phyloP scores from a whole-genome alignment of 2,113 vertebrate species.

The Pseudonaja textilis region DNA sequence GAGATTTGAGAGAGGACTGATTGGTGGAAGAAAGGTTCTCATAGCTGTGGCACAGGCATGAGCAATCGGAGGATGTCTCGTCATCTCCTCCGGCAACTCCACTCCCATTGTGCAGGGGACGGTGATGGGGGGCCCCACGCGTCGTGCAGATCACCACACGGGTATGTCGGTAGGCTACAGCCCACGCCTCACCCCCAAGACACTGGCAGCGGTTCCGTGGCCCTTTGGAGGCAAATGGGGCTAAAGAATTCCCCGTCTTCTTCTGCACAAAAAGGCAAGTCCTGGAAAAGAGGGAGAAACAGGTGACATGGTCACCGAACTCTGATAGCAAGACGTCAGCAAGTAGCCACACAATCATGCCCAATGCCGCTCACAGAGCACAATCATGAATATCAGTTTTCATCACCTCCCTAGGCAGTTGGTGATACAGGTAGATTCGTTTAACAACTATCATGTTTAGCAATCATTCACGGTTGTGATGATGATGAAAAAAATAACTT shows the following conservation, averaged over 20 bases:
- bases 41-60: conserved; percentile 42
- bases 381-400: background rate
- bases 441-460: background rate
- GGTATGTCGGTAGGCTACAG: conserved; percentile 63
- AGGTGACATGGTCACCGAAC: background rate
- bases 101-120: background rate
- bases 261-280: conserved; percentile 57
- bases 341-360: background rate
- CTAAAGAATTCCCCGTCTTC: conserved; percentile 33
- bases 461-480: background rate
- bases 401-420: background rate
- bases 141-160: conserved; percentile 45
- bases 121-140: conserved; percentile 27
- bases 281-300: conserved; percentile 37
- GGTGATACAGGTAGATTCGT: background rate
- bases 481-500: background rate
- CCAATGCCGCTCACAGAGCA: background rate
- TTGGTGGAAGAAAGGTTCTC: conserved; percentile 60
- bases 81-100: conserved; percentile 9
- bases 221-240: conserved; percentile 7
- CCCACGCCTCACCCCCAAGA: conserved; percentile 52
- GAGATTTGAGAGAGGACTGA: conserved; percentile 65
- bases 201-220: conserved; percentile 42
- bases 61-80: conserved; percentile 11
- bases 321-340: background rate